These are phyloP conservation scores for Lucilia cuprina DNA, from an alignment of 1,140 invertebrate genomes.

Conservation along the genomic window DNA sequence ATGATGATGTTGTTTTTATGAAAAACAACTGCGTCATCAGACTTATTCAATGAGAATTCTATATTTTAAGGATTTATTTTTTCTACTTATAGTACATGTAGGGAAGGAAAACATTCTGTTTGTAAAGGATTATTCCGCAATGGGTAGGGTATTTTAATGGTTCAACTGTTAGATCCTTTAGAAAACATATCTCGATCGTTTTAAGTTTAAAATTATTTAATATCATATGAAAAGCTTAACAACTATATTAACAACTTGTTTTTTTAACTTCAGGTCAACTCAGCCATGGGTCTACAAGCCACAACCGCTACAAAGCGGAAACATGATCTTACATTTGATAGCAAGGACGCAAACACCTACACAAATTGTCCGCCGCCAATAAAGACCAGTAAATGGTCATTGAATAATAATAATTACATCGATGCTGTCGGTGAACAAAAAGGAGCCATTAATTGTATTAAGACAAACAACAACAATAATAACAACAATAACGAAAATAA, in stretches of 20 bases:
- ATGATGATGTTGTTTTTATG: not conserved
- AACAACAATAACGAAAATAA: constrained; percentile 34
- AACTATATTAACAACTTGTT: not conserved
- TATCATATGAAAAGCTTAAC: not conserved
- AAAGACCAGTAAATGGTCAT: constrained; percentile 64
- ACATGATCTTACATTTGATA: constrained; percentile 64
- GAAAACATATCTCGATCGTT: not conserved
- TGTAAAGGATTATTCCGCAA: no score
- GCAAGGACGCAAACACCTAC: constrained; percentile 59
- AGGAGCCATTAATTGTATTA: constrained; percentile 21
- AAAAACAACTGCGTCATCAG: constrained; percentile 14
- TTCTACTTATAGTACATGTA: not conserved
- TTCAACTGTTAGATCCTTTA: not conserved
- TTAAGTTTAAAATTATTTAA: not conserved
- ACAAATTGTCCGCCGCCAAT: constrained; percentile 62
- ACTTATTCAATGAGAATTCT: not conserved
- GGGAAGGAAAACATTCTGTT: no score
- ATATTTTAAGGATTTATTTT: not conserved
- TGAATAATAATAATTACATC: constrained; percentile 60
- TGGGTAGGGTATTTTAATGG: no score
- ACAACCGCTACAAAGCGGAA: constrained; percentile 75
- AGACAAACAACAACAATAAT: constrained; percentile 27
- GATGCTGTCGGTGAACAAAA: constrained; percentile 55
- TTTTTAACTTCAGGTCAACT: constrained; percentile 68
- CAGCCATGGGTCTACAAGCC: constrained; percentile 79